These are phyloP conservation scores for Drosophila bunnanda DNA, from an alignment of 2,888 invertebrate species.

Conservation along the genomic window DNA sequence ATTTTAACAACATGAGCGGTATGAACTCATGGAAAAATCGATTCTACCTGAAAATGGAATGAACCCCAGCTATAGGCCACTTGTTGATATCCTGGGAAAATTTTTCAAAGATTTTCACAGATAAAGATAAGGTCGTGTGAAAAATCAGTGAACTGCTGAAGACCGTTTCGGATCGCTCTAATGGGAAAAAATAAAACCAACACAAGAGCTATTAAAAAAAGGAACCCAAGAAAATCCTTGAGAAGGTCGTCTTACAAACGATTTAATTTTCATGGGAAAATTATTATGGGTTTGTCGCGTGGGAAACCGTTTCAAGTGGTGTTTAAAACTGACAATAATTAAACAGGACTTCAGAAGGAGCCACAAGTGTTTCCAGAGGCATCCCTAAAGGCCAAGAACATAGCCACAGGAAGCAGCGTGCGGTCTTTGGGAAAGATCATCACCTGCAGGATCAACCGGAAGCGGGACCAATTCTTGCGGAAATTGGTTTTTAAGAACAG, in stretches of 20 bases:
- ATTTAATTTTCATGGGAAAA: slow-evolving; percentile 1
- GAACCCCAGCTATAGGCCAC: background rate
- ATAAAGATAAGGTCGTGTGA: background rate
- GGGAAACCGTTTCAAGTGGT: slow-evolving; percentile 41
- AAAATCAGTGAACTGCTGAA: background rate
- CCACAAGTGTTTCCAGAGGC: background rate
- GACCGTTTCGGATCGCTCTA: background rate
- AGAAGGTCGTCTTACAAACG: background rate
- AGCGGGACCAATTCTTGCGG: background rate
- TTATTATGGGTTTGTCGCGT: background rate
- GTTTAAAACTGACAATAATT: slow-evolving; percentile 12
- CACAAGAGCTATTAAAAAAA: background rate
- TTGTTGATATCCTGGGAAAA: slow-evolving; percentile 11
- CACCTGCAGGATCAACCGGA: slow-evolving; percentile 21
- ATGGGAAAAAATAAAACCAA: slow-evolving; percentile 2
- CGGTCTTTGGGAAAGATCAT: slow-evolving; percentile 1
- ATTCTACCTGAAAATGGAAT: background rate
- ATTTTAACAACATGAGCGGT: background rate
- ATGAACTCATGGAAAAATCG: background rate
- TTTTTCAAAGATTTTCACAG: background rate
- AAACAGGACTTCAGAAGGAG: slow-evolving; percentile 34
- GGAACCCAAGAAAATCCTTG: background rate
- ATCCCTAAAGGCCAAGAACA: background rate
- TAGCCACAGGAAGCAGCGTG: background rate
- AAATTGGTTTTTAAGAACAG: slow-evolving; percentile 16